Evolutionary conservation across 2,797 vertebrate species (phyloP).

Genomic region (Arrhamphus sclerolepis): DNA sequence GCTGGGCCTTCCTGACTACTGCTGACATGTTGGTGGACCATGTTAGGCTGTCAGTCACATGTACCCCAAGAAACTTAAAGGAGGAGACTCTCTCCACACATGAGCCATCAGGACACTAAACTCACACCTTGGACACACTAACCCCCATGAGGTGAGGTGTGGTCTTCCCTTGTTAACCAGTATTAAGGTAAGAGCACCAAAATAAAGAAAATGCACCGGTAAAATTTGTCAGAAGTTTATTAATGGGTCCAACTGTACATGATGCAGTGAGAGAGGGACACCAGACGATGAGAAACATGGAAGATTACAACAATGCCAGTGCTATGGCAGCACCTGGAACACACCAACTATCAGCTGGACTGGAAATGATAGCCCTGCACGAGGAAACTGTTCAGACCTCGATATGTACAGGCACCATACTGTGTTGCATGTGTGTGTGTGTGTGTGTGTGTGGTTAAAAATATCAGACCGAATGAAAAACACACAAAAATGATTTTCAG

Average conservation of each 20-base stretch:
- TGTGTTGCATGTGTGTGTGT: constrained; percentile 39
- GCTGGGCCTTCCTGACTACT: too few species aligned
- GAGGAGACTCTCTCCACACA: too few species aligned
- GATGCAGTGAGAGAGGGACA: constrained; percentile 81
- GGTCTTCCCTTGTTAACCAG: too few species aligned
- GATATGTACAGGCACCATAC: constrained; percentile 70
- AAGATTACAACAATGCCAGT: constrained; percentile 73
- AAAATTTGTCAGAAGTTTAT: constrained; percentile 82
- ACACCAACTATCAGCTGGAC: constrained; percentile 77
- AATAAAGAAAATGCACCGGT: constrained; percentile 25
- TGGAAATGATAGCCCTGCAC: constrained; percentile 67
- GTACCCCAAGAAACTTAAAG: too few species aligned
- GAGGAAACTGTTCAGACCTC: constrained; percentile 69
- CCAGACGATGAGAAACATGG: constrained; percentile 71
- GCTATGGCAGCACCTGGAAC: constrained; percentile 78
- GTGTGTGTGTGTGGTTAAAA: constrained; percentile 60
- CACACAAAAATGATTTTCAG: constrained; percentile 67
- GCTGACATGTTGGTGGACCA: too few species aligned
- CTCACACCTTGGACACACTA: too few species aligned
- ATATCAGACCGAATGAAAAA: constrained; percentile 70
- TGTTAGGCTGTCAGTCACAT: too few species aligned
- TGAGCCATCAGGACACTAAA: too few species aligned
- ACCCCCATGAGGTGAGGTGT: too few species aligned
- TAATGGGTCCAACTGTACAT: constrained; percentile 81
- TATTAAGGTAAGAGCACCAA: too few species aligned